Percentiles rank a stretch among this genome's conserved stretches.
phyloP scores from a whole-genome alignment of 2,888 invertebrate species.

The Apantesis nais region DNA sequence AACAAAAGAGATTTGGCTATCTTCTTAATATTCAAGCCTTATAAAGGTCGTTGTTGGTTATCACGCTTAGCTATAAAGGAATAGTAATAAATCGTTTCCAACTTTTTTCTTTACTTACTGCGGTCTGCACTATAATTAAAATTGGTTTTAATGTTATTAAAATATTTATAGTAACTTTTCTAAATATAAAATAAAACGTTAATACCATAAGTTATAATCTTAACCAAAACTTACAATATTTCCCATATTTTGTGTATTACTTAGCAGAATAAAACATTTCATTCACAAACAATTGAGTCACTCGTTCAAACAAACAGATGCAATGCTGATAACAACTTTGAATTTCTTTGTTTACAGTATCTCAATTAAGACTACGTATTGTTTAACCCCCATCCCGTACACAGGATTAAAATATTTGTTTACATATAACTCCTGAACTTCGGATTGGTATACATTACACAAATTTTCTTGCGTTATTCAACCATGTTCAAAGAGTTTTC shows the following conservation, averaged over 20 bases:
- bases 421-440: constrained; percentile 49
- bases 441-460: constrained; percentile 16
- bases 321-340: constrained; percentile 60
- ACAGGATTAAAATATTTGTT: constrained; percentile 73
- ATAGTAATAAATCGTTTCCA: background rate
- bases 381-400: constrained; percentile 67
- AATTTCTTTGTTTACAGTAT: constrained; percentile 79
- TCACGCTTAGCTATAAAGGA: background rate
- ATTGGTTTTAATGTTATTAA: background rate
- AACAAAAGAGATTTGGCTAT: too few relatives aligned
- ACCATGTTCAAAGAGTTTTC: constrained; percentile 7
- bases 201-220: background rate
- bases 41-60: too few relatives aligned
- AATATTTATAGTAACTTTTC: background rate
- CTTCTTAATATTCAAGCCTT: too few relatives aligned
- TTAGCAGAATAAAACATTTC: constrained; percentile 11
- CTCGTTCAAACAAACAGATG: constrained; percentile 35
- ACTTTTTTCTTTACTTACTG: background rate
- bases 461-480: constrained; percentile 19
- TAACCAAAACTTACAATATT: background rate
- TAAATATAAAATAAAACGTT: too few relatives aligned
- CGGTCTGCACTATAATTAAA: background rate
- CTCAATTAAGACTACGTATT: constrained; percentile 82
- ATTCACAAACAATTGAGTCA: constrained; percentile 16
- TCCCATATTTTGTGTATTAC: background rate